These are phyloP conservation scores for Campylomormyrus tamandua DNA, from an alignment of 2,113 vertebrate genomes.

Conservation along the genomic window DNA sequence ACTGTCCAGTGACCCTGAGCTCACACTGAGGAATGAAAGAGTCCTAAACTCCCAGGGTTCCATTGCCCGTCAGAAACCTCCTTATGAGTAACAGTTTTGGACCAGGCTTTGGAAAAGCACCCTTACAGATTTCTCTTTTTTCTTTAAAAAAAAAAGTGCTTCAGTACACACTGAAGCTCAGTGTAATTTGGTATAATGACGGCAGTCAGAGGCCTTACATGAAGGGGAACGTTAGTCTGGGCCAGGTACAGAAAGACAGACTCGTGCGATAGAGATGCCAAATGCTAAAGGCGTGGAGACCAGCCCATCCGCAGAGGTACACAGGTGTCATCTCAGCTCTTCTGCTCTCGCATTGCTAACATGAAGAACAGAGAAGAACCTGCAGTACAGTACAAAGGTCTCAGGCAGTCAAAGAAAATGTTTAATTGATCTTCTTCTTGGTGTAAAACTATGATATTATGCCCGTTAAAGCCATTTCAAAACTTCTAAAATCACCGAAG, in stretches of 20 bases:
- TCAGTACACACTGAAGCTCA: conserved; percentile 22
- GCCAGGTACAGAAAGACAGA: conserved; percentile 28
- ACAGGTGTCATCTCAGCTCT: conserved; percentile 25
- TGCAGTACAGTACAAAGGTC: neutral
- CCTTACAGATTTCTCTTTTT: conserved; percentile 26
- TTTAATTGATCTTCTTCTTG: neutral
- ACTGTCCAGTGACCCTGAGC: conserved; percentile 4
- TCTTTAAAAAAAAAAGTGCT: conserved; percentile 26
- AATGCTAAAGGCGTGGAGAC: conserved; percentile 33
- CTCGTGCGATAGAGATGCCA: conserved; percentile 40
- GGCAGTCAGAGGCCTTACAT: conserved; percentile 33
- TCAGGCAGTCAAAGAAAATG: neutral
- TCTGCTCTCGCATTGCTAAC: neutral
- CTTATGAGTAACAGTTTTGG: conserved; percentile 17
- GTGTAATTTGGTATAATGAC: conserved; percentile 37
- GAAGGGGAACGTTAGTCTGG: conserved; percentile 38
- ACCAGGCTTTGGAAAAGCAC: conserved; percentile 30
- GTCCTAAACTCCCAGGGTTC: conserved; percentile 27
- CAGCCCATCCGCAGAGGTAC: conserved; percentile 28
- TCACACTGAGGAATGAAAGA: conserved; percentile 20
- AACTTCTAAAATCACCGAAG: neutral
- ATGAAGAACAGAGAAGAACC: neutral
- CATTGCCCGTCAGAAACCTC: conserved; percentile 13
- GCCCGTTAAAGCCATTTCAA: neutral
- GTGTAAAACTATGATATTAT: neutral